These are phyloP conservation scores for Cephus nigrinus DNA, from an alignment of 2,888 invertebrate genomes.

Conservation along the genomic window DNA sequence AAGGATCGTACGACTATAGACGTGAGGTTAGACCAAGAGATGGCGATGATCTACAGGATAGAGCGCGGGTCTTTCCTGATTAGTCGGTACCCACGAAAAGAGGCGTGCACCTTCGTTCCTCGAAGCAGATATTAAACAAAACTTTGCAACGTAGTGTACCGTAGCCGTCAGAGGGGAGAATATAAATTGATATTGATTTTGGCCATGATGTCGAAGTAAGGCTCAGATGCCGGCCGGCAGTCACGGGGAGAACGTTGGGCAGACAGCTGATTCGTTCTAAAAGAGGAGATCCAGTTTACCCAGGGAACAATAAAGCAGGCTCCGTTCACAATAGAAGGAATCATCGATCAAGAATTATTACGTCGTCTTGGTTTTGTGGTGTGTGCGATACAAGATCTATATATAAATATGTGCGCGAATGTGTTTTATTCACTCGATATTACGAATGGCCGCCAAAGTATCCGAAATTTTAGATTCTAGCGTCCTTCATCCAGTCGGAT, in stretches of 20 bases:
- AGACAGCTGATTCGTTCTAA: conserved; percentile 31
- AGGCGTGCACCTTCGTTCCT: background rate
- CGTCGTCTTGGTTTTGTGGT: conserved; percentile 24
- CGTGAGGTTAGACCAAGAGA: background rate
- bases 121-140: background rate
- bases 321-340: background rate
- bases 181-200: conserved; percentile 55
- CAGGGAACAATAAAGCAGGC: background rate
- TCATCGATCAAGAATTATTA: conserved; percentile 1
- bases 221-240: conserved; percentile 33
- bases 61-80: background rate
- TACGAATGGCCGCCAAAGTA: background rate
- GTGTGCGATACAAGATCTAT: conserved; percentile 13
- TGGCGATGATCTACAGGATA: background rate
- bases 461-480: background rate
- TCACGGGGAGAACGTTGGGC: conserved; percentile 29
- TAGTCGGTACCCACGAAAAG: background rate
- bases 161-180: background rate
- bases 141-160: conserved; percentile 28
- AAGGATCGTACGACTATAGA: background rate
- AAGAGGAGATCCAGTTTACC: conserved; percentile 5
- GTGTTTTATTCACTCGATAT: background rate
- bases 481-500: background rate
- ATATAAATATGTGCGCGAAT: background rate
- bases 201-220: conserved; percentile 24